Evolutionary conservation across 2,888 invertebrate genomes (phyloP).

Genomic region (Sphecodes monilicornis): DNA sequence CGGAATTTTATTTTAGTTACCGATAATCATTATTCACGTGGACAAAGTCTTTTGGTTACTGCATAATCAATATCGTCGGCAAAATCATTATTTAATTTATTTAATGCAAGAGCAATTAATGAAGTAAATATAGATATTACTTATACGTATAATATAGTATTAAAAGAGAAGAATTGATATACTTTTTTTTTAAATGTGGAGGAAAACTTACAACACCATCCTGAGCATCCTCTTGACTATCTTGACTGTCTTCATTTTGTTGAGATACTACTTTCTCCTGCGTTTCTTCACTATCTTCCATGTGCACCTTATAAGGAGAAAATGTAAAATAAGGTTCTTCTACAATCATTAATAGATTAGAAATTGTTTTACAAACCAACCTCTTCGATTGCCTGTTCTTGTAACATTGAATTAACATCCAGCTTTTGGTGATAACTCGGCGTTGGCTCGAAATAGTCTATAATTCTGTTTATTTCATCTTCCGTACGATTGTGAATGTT

Average conservation of each 20-base stretch:
- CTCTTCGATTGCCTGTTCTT: conserved; percentile 92
- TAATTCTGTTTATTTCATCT: conserved; percentile 91
- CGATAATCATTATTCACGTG: no score
- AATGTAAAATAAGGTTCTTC: conserved; percentile 14
- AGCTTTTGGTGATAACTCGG: conserved; percentile 93
- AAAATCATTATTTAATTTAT: no score
- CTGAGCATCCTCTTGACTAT: conserved; percentile 79
- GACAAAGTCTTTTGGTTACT: no score
- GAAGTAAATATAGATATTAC: no score
- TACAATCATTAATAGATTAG: background rate
- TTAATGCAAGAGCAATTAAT: no score
- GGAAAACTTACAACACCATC: conserved; percentile 71
- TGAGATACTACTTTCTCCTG: conserved; percentile 60
- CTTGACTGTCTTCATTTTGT: conserved; percentile 80
- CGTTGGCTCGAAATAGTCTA: conserved; percentile 90
- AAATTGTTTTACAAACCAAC: conserved; percentile 82
- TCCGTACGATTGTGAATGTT: conserved; percentile 94
- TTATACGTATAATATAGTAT: no score
- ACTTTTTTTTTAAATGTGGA: background rate
- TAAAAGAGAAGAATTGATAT: no score
- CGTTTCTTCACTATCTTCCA: conserved; percentile 77
- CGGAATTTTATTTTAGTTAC: background rate
- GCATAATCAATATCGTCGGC: no score
- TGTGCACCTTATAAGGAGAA: conserved; percentile 77
- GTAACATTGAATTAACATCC: conserved; percentile 93